phyloP scores from a whole-genome alignment of 23 tunicate species.

The Styela clava region DNA sequence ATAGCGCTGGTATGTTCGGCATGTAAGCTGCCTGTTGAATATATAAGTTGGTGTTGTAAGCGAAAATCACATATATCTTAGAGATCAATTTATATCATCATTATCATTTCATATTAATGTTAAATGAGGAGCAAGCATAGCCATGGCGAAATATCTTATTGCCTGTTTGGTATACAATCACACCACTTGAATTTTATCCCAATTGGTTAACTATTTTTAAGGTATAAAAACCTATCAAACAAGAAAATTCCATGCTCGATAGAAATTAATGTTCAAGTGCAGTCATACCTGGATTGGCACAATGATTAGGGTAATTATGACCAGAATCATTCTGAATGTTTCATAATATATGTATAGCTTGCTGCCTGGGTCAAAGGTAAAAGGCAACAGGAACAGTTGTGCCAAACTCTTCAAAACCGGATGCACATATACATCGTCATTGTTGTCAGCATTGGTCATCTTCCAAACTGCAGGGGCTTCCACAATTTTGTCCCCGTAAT shows the following conservation, averaged over 20 bases:
- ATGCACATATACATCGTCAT: background rate
- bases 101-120: background rate
- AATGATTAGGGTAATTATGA: slow-evolving; percentile 45
- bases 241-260: background rate
- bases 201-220: no score
- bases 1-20: slow-evolving; percentile 39
- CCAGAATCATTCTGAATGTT: slow-evolving; percentile 26
- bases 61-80: background rate
- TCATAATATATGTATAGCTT: slow-evolving; percentile 47
- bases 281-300: slow-evolving; percentile 72
- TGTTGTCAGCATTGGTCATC: background rate
- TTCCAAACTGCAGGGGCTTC: slow-evolving; percentile 15
- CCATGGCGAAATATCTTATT: background rate
- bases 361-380: slow-evolving; percentile 68
- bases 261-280: background rate
- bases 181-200: no score
- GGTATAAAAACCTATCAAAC: background rate
- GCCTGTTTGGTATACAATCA: background rate
- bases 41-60: background rate
- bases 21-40: slow-evolving; percentile 53
- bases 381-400: slow-evolving; percentile 45
- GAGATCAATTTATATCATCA: background rate
- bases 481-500: slow-evolving; percentile 37
- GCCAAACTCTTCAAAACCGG: background rate
- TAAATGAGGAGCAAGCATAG: background rate